Evolutionary conservation across 2,888 invertebrate genomes (phyloP).

Genomic region (Gonocerus acuteangulatus): DNA sequence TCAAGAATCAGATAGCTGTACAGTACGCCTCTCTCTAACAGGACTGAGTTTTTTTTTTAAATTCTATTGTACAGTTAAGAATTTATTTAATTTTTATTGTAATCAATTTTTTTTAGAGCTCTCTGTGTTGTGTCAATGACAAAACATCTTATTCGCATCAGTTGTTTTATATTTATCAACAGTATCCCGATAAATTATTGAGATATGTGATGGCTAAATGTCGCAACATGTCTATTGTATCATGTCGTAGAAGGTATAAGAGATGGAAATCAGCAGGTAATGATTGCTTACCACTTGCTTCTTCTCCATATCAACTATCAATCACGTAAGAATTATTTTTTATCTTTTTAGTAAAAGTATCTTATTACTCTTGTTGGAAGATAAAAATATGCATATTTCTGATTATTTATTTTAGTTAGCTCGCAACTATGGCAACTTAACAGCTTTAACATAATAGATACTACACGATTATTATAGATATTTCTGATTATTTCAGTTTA

Average conservation of each 20-base stretch:
- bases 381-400: too few species aligned
- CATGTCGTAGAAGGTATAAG: slow-evolving; percentile 47
- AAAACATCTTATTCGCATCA: slow-evolving; percentile 58
- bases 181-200: slow-evolving; percentile 59
- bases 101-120: slow-evolving; percentile 50
- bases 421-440: too few species aligned
- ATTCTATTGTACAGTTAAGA: too few species aligned
- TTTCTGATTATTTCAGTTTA: too few species aligned
- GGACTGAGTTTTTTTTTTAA: too few species aligned
- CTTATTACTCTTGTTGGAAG: too few species aligned
- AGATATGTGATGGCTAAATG: slow-evolving; percentile 54
- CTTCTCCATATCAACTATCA: slow-evolving; percentile 48
- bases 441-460: too few species aligned
- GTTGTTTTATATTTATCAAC: slow-evolving; percentile 62
- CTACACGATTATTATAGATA: too few species aligned
- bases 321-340: slow-evolving; percentile 30
- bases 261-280: slow-evolving; percentile 44
- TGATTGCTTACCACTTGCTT: slow-evolving; percentile 47
- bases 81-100: too few species aligned
- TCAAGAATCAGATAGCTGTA: too few species aligned
- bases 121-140: slow-evolving; percentile 54
- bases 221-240: slow-evolving; percentile 53
- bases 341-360: not conserved
- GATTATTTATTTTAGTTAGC: too few species aligned
- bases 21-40: too few species aligned